Evolutionary conservation across 2,797 vertebrate species (phyloP).

Genomic region (Scomberomorus guttatus): DNA sequence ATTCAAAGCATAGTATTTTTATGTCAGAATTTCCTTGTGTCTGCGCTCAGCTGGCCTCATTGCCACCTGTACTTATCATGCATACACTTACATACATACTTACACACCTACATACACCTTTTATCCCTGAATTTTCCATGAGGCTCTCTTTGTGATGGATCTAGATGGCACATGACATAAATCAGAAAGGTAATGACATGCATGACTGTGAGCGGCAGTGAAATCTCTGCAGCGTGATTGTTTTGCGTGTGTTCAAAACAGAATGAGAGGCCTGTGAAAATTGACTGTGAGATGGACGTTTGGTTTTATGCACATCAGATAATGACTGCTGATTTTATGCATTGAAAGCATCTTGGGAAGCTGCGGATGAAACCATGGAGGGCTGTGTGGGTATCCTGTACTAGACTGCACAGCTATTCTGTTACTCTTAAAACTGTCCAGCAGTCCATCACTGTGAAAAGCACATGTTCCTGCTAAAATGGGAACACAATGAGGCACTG

Average conservation of each 20-base stretch:
- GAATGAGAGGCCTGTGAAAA: slow-evolving; percentile 17
- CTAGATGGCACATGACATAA: slow-evolving; percentile 27
- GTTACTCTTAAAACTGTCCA: slow-evolving; percentile 14
- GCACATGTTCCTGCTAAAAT: slow-evolving; percentile 41
- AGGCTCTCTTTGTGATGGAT: slow-evolving; percentile 33
- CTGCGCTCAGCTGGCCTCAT: background rate
- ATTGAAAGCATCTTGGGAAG: slow-evolving; percentile 1
- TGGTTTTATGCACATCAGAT: slow-evolving; percentile 2
- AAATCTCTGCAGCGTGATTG: slow-evolving; percentile 15
- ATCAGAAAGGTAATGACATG: slow-evolving; percentile 43
- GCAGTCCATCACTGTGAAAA: slow-evolving; percentile 28
- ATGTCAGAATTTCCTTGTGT: background rate
- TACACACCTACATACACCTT: background rate
- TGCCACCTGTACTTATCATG: slow-evolving; percentile 12
- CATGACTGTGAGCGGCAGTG: background rate
- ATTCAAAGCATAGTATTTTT: background rate
- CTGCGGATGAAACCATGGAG: slow-evolving; percentile 2
- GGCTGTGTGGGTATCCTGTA: background rate
- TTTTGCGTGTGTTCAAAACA: slow-evolving; percentile 15
- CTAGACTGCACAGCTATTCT: background rate
- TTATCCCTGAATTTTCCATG: slow-evolving; percentile 43
- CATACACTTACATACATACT: background rate
- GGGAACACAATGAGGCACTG: slow-evolving; percentile 12
- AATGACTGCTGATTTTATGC: background rate
- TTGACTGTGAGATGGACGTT: slow-evolving; percentile 7